phyloP scores from a whole-genome alignment of 2,888 invertebrate species.

The Drosophila heteroneura region DNA sequence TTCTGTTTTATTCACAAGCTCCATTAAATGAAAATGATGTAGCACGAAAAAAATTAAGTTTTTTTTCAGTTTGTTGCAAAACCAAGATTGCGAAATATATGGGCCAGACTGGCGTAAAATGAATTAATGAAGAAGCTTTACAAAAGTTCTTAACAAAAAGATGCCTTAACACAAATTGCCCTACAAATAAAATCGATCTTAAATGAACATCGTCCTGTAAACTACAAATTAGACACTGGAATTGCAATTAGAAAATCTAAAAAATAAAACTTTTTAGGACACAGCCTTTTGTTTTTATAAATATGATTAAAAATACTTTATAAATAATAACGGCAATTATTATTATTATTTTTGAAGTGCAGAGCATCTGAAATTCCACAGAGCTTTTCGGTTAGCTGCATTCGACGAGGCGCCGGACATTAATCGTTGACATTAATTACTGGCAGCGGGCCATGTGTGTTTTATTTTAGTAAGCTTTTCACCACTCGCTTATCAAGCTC shows the following conservation, averaged over 20 bases:
- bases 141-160: not conserved
- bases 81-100: not conserved
- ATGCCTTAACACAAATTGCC: not conserved
- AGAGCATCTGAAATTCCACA: conserved; percentile 1
- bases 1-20: not conserved
- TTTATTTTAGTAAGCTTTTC: conserved; percentile 26
- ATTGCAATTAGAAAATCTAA: not conserved
- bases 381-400: conserved; percentile 8
- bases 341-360: not conserved
- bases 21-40: not conserved
- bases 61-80: not conserved
- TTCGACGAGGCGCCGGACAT: not conserved
- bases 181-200: not conserved
- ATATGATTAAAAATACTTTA: not conserved
- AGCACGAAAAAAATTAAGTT: not conserved
- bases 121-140: not conserved
- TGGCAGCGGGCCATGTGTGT: conserved; percentile 11
- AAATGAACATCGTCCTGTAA: not conserved
- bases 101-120: not conserved
- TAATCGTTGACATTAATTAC: conserved; percentile 62
- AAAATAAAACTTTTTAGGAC: not conserved
- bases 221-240: accelerated
- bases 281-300: accelerated
- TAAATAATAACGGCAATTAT: not conserved
- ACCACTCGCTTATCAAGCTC: conserved; percentile 5